Conservation (phyloP, 1,140 invertebrate species). For the Heliconius hewitsoni region DNA sequence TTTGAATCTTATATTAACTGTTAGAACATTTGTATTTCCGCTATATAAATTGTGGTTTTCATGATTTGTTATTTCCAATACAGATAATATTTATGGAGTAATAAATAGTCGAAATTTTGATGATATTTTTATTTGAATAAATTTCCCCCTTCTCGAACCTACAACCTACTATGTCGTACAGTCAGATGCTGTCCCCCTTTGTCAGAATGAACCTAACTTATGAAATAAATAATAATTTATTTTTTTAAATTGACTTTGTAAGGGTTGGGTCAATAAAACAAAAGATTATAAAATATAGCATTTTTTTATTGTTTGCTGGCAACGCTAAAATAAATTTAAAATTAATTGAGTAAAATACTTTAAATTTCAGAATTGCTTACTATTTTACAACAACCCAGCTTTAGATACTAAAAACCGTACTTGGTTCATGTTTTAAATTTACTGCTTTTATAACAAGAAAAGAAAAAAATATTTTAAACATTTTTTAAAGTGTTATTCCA, state of each 20-base stretch:
- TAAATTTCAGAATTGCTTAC: background rate
- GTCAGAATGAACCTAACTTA: too few relatives aligned
- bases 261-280: background rate
- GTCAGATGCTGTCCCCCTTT: too few relatives aligned
- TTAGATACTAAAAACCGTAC: background rate
- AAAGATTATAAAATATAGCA: background rate
- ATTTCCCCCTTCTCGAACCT: too few relatives aligned
- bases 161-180: too few relatives aligned
- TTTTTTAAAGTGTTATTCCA: too few relatives aligned
- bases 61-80: slow-evolving; percentile 23
- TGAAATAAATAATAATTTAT: too few relatives aligned
- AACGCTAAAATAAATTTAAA: background rate
- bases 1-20: slow-evolving; percentile 22
- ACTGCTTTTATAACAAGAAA: too few relatives aligned
- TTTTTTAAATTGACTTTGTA: too few relatives aligned
- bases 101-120: slow-evolving; percentile 9
- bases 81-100: slow-evolving; percentile 23
- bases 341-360: background rate
- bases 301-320: background rate
- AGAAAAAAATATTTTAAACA: too few relatives aligned
- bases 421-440: too few relatives aligned
- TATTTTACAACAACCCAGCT: background rate
- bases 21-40: slow-evolving; percentile 19
- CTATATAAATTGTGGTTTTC: slow-evolving; percentile 10
- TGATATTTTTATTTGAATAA: background rate